phyloP scores from a whole-genome alignment of 2,888 invertebrate genomes.

The Hirtodrosophila confusa region DNA sequence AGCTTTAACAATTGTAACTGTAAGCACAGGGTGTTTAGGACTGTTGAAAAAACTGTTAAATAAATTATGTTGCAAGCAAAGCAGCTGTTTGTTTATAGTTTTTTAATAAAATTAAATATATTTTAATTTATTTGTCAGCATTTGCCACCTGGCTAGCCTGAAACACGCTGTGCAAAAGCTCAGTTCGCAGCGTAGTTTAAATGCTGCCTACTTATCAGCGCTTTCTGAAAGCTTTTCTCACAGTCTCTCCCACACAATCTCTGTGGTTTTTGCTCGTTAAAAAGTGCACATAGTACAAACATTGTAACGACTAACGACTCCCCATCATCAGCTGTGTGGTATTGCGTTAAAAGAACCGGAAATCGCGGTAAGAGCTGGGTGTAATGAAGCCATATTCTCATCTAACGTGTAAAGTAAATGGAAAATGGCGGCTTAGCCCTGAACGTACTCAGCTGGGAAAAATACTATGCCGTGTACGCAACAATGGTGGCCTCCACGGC shows the following conservation, averaged over 20 bases:
- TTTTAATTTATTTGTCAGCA: background rate
- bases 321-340: slow-evolving; percentile 50
- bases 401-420: slow-evolving; percentile 43
- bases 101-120: background rate
- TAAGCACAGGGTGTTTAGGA: slow-evolving; percentile 41
- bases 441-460: slow-evolving; percentile 62
- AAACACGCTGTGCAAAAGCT: slow-evolving; percentile 24
- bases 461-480: slow-evolving; percentile 61
- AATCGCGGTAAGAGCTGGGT: slow-evolving; percentile 14
- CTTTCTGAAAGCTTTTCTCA: background rate
- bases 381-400: slow-evolving; percentile 27
- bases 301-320: slow-evolving; percentile 10
- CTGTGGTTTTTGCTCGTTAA: slow-evolving; percentile 16
- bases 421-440: slow-evolving; percentile 53
- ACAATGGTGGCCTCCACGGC: slow-evolving; percentile 37
- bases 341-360: slow-evolving; percentile 29
- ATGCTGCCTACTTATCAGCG: slow-evolving; percentile 21
- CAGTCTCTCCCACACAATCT: slow-evolving; percentile 5
- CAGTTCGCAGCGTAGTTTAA: slow-evolving; percentile 1
- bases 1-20: slow-evolving; percentile 33
- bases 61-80: background rate
- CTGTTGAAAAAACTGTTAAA: background rate
- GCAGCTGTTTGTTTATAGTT: background rate
- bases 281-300: slow-evolving; percentile 2
- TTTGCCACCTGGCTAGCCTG: background rate